Percentiles rank a stretch among this genome's conserved stretches.
Evolutionary conservation across 2,888 invertebrate species (phyloP).

Genomic region (Unio delphinus): DNA sequence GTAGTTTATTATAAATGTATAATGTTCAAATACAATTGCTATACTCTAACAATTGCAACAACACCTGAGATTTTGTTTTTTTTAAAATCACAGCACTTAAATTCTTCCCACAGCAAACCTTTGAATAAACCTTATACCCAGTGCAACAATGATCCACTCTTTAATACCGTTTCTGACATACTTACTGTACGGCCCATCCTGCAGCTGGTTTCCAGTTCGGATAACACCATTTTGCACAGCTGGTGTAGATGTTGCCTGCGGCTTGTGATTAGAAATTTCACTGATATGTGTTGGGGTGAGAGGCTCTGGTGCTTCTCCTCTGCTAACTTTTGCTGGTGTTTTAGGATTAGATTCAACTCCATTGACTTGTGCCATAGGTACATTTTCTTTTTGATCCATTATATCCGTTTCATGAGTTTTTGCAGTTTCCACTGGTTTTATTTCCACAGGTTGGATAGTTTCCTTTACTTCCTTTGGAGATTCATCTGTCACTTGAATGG

Average conservation of each 20-base stretch:
- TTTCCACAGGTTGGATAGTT: conserved; percentile 10
- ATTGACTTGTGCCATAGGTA: conserved; percentile 28
- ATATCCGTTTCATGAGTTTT: conserved; percentile 31
- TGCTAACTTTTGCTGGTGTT: conserved; percentile 38
- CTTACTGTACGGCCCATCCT: conserved; percentile 27
- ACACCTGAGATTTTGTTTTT: no score
- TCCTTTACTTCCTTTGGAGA: conserved; percentile 10
- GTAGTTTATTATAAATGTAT: no score
- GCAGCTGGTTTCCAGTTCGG: conserved; percentile 32
- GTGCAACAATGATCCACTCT: no score
- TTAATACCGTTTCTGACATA: background rate
- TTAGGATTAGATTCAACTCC: conserved; percentile 34
- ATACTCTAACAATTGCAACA: no score
- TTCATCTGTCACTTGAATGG: conserved; percentile 3
- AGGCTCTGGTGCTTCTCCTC: conserved; percentile 34
- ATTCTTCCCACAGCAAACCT: no score
- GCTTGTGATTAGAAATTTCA: conserved; percentile 38
- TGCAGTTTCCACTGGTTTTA: conserved; percentile 30
- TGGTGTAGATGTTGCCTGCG: conserved; percentile 63
- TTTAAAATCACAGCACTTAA: no score
- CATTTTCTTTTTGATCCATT: conserved; percentile 47
- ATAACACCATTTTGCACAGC: conserved; percentile 52
- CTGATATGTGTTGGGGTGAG: conserved; percentile 50
- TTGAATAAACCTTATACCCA: no score
- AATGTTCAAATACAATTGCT: no score